phyloP scores from a whole-genome alignment of 1,140 invertebrate species.

The Phthorimaea operculella region DNA sequence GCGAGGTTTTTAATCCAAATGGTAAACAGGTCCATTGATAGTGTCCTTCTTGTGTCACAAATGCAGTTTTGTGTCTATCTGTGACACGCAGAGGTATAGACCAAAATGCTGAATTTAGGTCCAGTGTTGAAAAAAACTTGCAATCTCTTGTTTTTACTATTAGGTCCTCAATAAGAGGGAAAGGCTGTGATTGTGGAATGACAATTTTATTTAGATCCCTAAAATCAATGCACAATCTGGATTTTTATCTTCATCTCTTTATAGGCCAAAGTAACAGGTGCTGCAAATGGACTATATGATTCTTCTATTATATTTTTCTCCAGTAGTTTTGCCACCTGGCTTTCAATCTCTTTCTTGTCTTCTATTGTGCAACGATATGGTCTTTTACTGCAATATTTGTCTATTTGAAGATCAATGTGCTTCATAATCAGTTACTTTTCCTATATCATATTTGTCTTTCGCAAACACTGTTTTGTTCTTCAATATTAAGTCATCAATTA shows the following conservation, averaged over 20 bases:
- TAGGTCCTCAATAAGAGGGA: conserved; percentile 28
- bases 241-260: too few relatives aligned
- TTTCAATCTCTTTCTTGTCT: conserved; percentile 36
- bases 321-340: conserved; percentile 31
- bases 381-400: conserved; percentile 33
- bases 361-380: conserved; percentile 29
- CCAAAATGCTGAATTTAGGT: conserved; percentile 54
- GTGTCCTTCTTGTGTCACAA: conserved; percentile 47
- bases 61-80: conserved; percentile 39
- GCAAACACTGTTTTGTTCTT: conserved; percentile 31
- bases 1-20: conserved; percentile 39
- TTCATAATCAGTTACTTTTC: conserved; percentile 19
- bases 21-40: conserved; percentile 40
- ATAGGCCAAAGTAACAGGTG: too few relatives aligned
- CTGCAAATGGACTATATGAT: too few relatives aligned
- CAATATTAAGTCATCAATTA: conserved; percentile 26
- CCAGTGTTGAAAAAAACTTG: conserved; percentile 39
- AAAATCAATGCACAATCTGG: too few relatives aligned
- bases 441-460: conserved; percentile 25
- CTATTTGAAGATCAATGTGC: conserved; percentile 30
- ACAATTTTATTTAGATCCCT: too few relatives aligned
- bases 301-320: conserved; percentile 4
- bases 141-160: conserved; percentile 27
- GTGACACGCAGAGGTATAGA: conserved; percentile 33
- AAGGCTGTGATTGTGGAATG: conserved; percentile 3